These are phyloP conservation scores for Lamproptera curius DNA, from an alignment of 2,888 invertebrate genomes.

Conservation along the genomic window DNA sequence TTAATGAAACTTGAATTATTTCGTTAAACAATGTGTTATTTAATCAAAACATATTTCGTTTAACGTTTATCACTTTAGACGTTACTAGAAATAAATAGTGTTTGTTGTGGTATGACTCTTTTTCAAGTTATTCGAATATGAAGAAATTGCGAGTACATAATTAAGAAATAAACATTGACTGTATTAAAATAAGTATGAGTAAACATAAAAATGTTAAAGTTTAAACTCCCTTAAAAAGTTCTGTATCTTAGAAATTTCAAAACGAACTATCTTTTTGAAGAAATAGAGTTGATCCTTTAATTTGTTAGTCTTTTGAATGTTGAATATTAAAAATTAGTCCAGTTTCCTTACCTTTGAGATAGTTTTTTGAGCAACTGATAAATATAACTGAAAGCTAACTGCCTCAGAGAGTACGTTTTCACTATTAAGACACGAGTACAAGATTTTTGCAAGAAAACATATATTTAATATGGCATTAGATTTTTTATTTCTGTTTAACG, in stretches of 20 bases:
- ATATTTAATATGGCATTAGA: too few species aligned
- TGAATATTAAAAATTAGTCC: conserved; percentile 22
- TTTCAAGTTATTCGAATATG: too few species aligned
- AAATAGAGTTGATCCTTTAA: conserved; percentile 16
- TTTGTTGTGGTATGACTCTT: too few species aligned
- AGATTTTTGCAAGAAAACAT: too few species aligned
- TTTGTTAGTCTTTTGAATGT: conserved; percentile 23
- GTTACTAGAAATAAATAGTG: too few species aligned
- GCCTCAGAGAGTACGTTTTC: conserved; percentile 20
- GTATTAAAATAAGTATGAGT: background rate
- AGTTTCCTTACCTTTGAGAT: conserved; percentile 23
- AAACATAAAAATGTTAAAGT: background rate
- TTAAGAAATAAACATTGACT: background rate
- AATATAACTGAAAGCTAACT: conserved; percentile 22
- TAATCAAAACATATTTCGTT: too few species aligned
- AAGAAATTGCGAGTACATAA: background rate
- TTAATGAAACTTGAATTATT: too few species aligned
- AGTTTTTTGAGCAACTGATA: conserved; percentile 23
- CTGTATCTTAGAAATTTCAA: conserved; percentile 5
- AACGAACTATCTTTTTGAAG: background rate
- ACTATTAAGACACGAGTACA: background rate
- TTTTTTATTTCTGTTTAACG: too few species aligned
- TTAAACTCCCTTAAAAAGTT: background rate
- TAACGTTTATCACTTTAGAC: too few species aligned
- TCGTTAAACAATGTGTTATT: too few species aligned